Percentiles rank a stretch among this genome's conserved stretches.
These are phyloP conservation scores for Megastigmus dorsalis DNA, from an alignment of 2,888 invertebrate species.

Conservation along the genomic window DNA sequence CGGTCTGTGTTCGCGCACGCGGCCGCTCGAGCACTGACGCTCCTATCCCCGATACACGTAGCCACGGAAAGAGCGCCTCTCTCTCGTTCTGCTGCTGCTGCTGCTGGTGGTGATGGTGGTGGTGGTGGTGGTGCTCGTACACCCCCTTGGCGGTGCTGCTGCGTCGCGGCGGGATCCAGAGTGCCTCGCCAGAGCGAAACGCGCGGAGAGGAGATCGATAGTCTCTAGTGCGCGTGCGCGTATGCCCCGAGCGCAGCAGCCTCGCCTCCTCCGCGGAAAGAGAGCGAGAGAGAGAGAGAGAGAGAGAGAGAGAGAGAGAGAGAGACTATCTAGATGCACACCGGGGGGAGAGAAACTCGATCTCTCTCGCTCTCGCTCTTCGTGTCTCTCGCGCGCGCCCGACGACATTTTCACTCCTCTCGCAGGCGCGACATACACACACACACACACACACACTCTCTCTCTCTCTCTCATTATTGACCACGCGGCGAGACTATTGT, in stretches of 20 bases:
- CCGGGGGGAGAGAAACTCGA: too few species aligned
- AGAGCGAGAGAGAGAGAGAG: neutral
- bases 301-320: neutral
- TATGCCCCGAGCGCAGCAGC: neutral
- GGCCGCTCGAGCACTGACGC: slow-evolving; percentile 41
- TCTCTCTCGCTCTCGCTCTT: slow-evolving; percentile 26
- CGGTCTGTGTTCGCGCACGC: slow-evolving; percentile 32
- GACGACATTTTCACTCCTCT: neutral
- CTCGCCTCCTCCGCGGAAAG: neutral
- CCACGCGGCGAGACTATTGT: neutral
- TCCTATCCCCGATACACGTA: neutral
- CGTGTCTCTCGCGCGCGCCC: neutral
- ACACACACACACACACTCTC: too few species aligned
- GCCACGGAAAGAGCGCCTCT: neutral
- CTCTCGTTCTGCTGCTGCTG: neutral
- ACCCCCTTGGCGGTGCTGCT: neutral
- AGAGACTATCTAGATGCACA: neutral
- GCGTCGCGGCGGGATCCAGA: neutral
- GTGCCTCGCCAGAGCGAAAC: too few species aligned
- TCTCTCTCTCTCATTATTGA: neutral
- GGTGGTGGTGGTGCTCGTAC: too few species aligned
- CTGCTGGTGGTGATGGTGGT: too few species aligned
- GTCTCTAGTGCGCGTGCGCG: neutral
- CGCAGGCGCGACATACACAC: too few species aligned
- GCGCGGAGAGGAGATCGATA: too few species aligned